Conservation (phyloP, 1,140 invertebrate species). For the Trypoxylus dichotomus region DNA sequence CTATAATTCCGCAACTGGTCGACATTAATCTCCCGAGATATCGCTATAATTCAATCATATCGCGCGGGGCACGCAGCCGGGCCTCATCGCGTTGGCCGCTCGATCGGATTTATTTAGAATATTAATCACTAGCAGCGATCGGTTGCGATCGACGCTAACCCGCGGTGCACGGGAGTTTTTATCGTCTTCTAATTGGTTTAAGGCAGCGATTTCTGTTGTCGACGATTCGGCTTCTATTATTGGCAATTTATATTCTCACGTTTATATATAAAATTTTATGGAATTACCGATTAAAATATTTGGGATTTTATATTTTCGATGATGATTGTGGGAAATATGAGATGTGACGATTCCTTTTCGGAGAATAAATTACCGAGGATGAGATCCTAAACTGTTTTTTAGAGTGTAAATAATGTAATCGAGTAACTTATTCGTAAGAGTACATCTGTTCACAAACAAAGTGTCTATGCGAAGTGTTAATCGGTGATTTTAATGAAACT, state of each 20-base stretch:
- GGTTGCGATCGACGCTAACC: not conserved
- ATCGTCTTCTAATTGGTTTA: not conserved
- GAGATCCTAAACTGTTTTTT: too few relatives aligned
- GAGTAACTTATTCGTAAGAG: too few relatives aligned
- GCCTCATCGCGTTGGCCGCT: not conserved
- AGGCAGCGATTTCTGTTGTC: not conserved
- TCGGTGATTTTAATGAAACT: too few relatives aligned
- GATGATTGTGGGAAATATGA: not conserved
- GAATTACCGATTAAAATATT: not conserved
- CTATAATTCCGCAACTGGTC: not conserved
- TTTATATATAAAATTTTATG: not conserved
- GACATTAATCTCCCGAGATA: not conserved
- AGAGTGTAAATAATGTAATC: too few relatives aligned
- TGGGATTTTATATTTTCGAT: not conserved
- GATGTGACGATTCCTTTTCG: too few relatives aligned
- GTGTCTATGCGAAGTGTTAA: too few relatives aligned
- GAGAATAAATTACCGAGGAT: too few relatives aligned
- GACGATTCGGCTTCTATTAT: not conserved
- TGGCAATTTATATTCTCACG: not conserved
- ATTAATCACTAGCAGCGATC: not conserved
- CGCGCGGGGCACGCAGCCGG: not conserved
- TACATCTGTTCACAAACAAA: too few relatives aligned
- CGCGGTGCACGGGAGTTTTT: not conserved
- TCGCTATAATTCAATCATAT: conserved; percentile 4
- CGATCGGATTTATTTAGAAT: not conserved